Evolutionary conservation across 1,140 invertebrate genomes (phyloP), one percentile per base, ranked within the genome.

Genomic region (Drosophila mauritiana): DNA sequence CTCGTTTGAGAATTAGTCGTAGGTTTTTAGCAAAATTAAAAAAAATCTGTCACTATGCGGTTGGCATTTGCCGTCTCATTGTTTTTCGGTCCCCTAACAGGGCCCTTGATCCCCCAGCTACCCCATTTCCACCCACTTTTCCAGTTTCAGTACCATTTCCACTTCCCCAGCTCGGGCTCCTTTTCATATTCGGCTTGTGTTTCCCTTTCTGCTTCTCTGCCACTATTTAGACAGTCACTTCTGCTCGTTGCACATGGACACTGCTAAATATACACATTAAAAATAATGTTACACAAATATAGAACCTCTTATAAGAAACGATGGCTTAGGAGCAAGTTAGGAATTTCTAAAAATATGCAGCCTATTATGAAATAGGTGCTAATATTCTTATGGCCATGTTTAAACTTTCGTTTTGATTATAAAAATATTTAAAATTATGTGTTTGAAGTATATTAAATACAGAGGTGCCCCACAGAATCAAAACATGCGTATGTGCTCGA

Each of bases 1-100:
- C 80, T 88, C 83, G 83, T 88, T 88, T 88, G 83, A 88, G 83
- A 88, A 88, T 88, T 88, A 88, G 84, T 89, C 80, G 79, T 89
- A 80, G 83, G 84, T 88, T 88, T 78, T 88, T 88, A 88, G 83
- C 72, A 84, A 88, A 88, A 88, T 88, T 88, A 88, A 88, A 88
- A 86, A 86, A 88, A 65, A 78, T 67, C 74, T 86, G 78, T 88
- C 83, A 78, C 74, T 75, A 77, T 85, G 69, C 67, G 69, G 69
- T 72, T 74, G 78, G 78, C 78, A 86, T 86, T 85, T 84, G 82
- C 68, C 82, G 63, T 81, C 64, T 81, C 81, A 86, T 85, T 85
- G 82, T 88, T 78, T 70, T 81, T 80, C 43, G 72, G 72, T 64
- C 58, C 58, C 75, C 61, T 39, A 56, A 52, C 70, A 31, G 39